Conservation (phyloP, 2,888 invertebrate species). For the Epinotia ramella region DNA sequence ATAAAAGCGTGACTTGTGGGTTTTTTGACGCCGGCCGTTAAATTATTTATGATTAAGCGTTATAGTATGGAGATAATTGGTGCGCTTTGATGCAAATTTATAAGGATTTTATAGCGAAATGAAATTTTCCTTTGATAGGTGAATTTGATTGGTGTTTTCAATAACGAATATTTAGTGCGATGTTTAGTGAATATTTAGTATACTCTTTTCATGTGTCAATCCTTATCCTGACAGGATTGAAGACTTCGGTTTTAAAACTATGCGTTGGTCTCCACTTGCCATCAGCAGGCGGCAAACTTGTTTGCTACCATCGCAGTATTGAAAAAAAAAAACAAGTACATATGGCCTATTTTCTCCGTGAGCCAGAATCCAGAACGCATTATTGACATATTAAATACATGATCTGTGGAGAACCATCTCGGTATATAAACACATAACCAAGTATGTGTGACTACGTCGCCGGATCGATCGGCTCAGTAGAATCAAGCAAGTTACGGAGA, state of each 20-base stretch:
- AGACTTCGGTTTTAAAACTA: neutral
- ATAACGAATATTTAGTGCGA: neutral
- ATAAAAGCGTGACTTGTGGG: slow-evolving; percentile 48
- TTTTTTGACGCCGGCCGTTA: slow-evolving; percentile 45
- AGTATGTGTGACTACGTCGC: too few species aligned
- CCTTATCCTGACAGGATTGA: neutral
- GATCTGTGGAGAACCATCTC: too few species aligned
- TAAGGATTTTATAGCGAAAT: neutral
- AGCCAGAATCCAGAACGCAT: too few species aligned
- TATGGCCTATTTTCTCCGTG: too few species aligned
- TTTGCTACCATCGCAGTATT: too few species aligned
- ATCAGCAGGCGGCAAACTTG: too few species aligned
- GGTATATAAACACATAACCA: too few species aligned
- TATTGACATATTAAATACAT: too few species aligned
- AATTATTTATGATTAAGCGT: slow-evolving; percentile 41
- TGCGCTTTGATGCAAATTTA: slow-evolving; percentile 17
- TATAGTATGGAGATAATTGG: slow-evolving; percentile 23
- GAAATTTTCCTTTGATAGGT: neutral
- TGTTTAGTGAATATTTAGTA: too few species aligned
- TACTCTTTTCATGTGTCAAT: too few species aligned
- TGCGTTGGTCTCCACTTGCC: neutral
- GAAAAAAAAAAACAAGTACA: too few species aligned
- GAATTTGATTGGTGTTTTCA: neutral
- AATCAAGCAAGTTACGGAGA: neutral
- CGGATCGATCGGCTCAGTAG: too few species aligned